These are phyloP conservation scores for Choloepus hoffmanni DNA, from an alignment of 2,113 vertebrate genomes.

Conservation along the genomic window DNA sequence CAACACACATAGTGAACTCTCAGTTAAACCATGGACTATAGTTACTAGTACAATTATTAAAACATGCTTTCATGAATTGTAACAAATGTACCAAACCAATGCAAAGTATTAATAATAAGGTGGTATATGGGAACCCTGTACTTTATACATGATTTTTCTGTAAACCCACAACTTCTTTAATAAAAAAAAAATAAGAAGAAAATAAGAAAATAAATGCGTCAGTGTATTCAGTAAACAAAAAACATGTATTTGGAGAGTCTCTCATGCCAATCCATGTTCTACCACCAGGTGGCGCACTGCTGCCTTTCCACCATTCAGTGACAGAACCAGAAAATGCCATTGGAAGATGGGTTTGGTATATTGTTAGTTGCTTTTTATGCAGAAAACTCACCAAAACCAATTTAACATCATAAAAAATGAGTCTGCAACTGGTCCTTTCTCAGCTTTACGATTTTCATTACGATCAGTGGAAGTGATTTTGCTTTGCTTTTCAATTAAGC, in stretches of 20 bases:
- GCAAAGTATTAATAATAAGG: no score
- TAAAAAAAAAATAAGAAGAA: no score
- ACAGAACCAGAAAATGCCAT: neutral
- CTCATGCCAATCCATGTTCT: neutral
- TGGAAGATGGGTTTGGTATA: neutral
- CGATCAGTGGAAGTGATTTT: neutral
- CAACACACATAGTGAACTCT: no score
- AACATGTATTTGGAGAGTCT: neutral
- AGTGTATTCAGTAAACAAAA: no score
- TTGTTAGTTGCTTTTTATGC: neutral
- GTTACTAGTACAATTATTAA: no score
- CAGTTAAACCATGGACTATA: no score
- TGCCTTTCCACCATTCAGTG: neutral
- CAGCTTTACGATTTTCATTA: neutral
- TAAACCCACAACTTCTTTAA: no score
- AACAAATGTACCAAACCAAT: no score
- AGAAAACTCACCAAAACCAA: neutral
- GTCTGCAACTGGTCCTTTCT: neutral
- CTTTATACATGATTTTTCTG: no score
- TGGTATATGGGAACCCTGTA: no score
- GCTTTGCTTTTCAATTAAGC: constrained; percentile 33
- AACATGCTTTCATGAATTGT: no score
- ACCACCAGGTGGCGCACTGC: constrained; percentile 57
- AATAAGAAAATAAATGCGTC: no score
- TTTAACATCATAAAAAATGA: neutral